Evolutionary conservation across 2,888 invertebrate genomes (phyloP).

Genomic region (Calameuta idolon): DNA sequence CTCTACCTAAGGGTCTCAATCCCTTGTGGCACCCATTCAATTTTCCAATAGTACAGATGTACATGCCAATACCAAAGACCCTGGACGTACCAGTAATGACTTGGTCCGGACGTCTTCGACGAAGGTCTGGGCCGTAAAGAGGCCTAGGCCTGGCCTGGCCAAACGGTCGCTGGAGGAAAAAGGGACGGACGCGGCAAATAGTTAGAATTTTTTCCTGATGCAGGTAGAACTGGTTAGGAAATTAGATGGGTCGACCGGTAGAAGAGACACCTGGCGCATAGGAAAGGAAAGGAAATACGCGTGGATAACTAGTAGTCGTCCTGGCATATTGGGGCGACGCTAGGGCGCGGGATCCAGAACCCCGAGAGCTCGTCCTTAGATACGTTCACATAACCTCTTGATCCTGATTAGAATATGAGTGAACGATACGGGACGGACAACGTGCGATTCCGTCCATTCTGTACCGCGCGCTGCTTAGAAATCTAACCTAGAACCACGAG

Average conservation of each 20-base stretch:
- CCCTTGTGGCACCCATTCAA: no score
- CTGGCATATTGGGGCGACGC: constrained; percentile 30
- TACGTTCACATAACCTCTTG: constrained; percentile 66
- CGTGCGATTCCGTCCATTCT: neutral
- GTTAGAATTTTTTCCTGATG: no score
- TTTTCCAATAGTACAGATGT: no score
- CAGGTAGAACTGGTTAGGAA: constrained; percentile 3
- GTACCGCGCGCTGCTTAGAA: no score
- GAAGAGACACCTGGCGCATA: constrained; percentile 58
- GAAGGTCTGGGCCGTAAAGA: no score
- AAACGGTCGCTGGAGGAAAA: no score
- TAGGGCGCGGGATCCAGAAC: constrained; percentile 42
- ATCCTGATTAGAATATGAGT: constrained; percentile 65
- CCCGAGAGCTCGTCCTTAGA: constrained; percentile 50
- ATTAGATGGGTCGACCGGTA: constrained; percentile 41
- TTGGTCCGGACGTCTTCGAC: no score
- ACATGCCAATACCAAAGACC: no score
- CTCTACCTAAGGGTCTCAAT: constrained; percentile 9
- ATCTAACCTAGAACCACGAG: no score
- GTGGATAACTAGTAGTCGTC: constrained; percentile 54
- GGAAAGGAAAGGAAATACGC: constrained; percentile 57
- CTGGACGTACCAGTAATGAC: no score
- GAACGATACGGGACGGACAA: constrained; percentile 13
- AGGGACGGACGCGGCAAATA: no score
- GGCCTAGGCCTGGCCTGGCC: no score